Evolutionary conservation across 2,113 vertebrate genomes (phyloP), one percentile per base, ranked within the genome.

Genomic region (Pomatostomus ruficeps): DNA sequence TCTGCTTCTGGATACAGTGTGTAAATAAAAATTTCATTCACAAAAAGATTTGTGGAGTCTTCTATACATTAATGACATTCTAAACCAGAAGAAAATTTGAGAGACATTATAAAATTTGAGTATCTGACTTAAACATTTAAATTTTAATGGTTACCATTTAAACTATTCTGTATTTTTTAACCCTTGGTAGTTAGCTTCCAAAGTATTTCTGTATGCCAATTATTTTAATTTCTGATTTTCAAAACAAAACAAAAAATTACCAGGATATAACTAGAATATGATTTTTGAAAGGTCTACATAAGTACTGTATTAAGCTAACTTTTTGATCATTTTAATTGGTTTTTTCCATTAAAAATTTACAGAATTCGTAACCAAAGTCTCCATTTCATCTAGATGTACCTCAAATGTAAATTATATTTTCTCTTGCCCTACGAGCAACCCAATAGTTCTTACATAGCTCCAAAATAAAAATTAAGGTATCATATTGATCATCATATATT

Each of bases 1-100:
- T 99, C 98, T 99, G 97, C 98, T 98, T 98, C 97, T 98, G 98
- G 98, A 99, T 99, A 99, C 99, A 98, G 97, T 98, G 97, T 99
- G 98, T 99, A 98, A 98, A 98, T 98, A 98, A 98, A 99, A 98
- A 98, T 96, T 97, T 97, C 97, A 91, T 99, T 99, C 98, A 98
- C 98, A 98, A 97, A 97, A 97, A 88, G 46, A 29, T 89, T 49
- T 92, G 62, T 96, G 85, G 92, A 85, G 67, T 96, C 42, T 81
- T 96, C 73, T 92, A 23, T 97, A 35, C 8, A 21, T 81, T 82
- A 61, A 73, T 89, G 33, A 25, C 0, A 2, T 65, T 68, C 52
- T 51, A 52, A 67, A 82, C 7, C 15, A 11, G 54, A 85, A 45
- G 25, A 84, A 38, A 45, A 31, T 38, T 20, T 35, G 26, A 59